Conservation (phyloP, 2,113 vertebrate species). For the Hystrix brachyura region DNA sequence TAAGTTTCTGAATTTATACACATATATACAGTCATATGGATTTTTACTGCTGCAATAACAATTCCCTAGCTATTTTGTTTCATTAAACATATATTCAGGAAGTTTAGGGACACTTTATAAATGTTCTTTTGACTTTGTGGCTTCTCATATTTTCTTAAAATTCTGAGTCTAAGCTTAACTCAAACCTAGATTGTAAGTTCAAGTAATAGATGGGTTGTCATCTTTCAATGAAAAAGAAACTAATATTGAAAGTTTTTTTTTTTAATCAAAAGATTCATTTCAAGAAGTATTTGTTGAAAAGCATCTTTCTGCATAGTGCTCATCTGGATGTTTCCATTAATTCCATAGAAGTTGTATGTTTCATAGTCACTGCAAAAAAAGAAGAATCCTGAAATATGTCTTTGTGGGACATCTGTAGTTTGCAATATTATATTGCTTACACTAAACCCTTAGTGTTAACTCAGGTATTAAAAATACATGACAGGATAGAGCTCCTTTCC, state of each 20-base stretch:
- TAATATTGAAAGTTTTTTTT: background rate
- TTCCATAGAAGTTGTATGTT: background rate
- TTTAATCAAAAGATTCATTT: background rate
- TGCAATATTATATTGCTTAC: background rate
- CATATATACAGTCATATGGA: background rate
- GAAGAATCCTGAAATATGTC: background rate
- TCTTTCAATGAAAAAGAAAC: background rate
- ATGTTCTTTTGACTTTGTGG: constrained; percentile 18
- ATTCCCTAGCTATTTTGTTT: constrained; percentile 11
- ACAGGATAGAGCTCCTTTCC: background rate
- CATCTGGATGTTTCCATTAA: background rate
- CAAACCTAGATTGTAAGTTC: background rate
- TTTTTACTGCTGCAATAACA: constrained; percentile 32
- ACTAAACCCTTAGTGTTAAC: background rate
- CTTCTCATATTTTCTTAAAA: constrained; percentile 33
- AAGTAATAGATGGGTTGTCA: background rate
- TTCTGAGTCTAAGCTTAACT: background rate
- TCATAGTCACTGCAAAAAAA: background rate
- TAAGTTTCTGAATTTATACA: constrained; percentile 58
- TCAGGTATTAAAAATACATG: background rate
- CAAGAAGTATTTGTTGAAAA: constrained; percentile 15
- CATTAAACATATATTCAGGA: constrained; percentile 7
- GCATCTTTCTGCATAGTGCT: background rate
- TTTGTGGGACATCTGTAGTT: background rate
- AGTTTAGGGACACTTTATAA: constrained; percentile 12